These are phyloP conservation scores for Buteo buteo DNA, from an alignment of 2,113 vertebrate genomes.

Conservation along the genomic window DNA sequence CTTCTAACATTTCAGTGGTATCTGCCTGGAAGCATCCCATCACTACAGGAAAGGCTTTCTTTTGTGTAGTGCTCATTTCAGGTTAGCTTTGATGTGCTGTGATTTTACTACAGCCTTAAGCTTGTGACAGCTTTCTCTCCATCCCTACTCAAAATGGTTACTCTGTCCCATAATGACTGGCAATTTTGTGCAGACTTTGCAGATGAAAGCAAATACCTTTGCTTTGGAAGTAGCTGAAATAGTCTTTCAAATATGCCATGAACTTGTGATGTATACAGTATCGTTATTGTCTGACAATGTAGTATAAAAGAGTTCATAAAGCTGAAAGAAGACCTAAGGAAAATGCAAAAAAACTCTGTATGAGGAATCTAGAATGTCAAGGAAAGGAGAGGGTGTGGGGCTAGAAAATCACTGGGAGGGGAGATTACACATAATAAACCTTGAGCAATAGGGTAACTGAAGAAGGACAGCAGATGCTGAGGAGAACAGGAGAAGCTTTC, in stretches of 20 bases:
- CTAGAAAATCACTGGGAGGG: not conserved
- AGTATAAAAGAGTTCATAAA: not conserved
- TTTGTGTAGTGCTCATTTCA: not conserved
- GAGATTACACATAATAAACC: not conserved
- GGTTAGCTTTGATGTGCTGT: not conserved
- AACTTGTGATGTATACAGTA: not conserved
- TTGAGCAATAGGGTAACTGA: not conserved
- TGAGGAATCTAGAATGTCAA: not conserved
- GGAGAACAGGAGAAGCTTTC: not conserved
- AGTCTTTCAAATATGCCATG: not conserved
- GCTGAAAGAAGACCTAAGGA: not conserved
- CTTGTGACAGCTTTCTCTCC: not conserved
- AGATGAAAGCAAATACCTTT: conserved; percentile 6
- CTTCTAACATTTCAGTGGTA: not conserved
- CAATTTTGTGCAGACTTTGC: not conserved
- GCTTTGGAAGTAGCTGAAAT: not conserved
- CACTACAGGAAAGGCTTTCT: not conserved
- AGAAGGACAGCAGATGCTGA: not conserved
- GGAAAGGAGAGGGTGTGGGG: not conserved
- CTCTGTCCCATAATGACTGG: not conserved
- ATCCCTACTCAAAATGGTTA: not conserved
- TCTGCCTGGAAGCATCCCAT: not conserved
- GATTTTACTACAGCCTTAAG: not conserved
- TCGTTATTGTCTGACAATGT: not conserved
- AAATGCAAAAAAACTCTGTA: not conserved